Percentiles rank a stretch among this genome's conserved stretches.
Conservation (phyloP, 2,113 vertebrate genomes). For the Nanorana parkeri region DNA sequence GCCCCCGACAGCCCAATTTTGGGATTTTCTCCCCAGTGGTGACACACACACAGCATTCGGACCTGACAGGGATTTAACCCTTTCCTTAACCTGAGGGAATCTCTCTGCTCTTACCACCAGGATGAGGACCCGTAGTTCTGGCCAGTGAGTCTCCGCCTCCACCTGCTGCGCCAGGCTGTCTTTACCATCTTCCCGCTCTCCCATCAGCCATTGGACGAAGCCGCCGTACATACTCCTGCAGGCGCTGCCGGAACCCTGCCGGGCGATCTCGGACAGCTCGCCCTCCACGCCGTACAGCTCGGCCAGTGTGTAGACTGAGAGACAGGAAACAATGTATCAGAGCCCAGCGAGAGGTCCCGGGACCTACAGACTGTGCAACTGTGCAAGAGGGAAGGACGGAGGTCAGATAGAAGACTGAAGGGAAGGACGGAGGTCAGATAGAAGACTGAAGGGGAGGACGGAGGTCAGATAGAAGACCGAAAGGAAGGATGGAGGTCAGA, state of each 20-base stretch:
- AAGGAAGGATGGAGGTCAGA: too few species aligned
- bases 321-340: accelerated
- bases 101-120: conserved; percentile 84
- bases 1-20: too few species aligned
- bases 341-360: neutral
- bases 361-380: too few species aligned
- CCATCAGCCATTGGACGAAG: conserved; percentile 93
- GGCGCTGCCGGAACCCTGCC: conserved; percentile 93
- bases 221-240: conserved; percentile 92
- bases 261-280: conserved; percentile 87
- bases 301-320: conserved; percentile 83
- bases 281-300: conserved; percentile 81
- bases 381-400: too few species aligned
- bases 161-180: conserved; percentile 90
- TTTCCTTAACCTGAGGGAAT: too few species aligned
- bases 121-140: conserved; percentile 85
- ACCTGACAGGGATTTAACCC: too few species aligned
- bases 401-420: too few species aligned
- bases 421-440: too few species aligned
- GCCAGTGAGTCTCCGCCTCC: conserved; percentile 88
- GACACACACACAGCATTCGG: too few species aligned
- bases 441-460: too few species aligned
- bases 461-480: too few species aligned
- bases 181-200: conserved; percentile 80
- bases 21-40: too few species aligned